Evolutionary conservation across 92 coral and sea anemone genomes (phyloP), one percentile per base, ranked within the genome.

Genomic region (Porites evermanni): DNA sequence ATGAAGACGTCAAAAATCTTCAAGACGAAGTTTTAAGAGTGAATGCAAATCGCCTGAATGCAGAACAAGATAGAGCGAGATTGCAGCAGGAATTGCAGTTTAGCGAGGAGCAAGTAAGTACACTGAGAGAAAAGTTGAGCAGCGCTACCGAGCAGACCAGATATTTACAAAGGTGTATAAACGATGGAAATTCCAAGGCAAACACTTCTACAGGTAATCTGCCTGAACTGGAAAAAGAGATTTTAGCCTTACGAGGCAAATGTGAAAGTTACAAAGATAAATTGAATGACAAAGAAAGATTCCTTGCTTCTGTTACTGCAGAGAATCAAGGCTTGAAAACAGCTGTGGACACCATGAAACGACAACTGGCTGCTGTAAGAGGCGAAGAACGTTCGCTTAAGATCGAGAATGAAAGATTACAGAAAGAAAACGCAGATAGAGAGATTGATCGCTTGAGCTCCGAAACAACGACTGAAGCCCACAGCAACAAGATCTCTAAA

Each of bases 1-100:
- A 86, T 56, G 85, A 83, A n/a, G 99, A 97, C 53, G 92, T 95
- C 6, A 93, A 97, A 20, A 89, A 90, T 8, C 75, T 97, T 66
- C 94, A 95, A 79, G 94, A 93, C 59, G 99, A 97, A 61, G 77
- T 97, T 17, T 69, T 97, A 17, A 86, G 93, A 26, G 95, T 93
- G 24, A 97, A 93, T 67, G 96, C 94, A 0, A 88, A 86, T 20
- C 90, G 98, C 52, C 73, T 94, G 64, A 91, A 86, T 72, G 95
- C 98, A 8, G 98, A 94, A 58, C 90, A 90, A 38, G 93, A 90
- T 23, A 91, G 86, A 51, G 79, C 93, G 61, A 88, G 86, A 75
- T 9, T 94, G 12, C 93, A 87, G 18, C 96, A 93, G 66, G 94
- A 94, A 66, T 63, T 82, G 23, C 95, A 93, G 65, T 90, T 90